These are phyloP conservation scores for Enteromius paludinosus DNA, from an alignment of 2,797 vertebrate genomes.

Conservation along the genomic window DNA sequence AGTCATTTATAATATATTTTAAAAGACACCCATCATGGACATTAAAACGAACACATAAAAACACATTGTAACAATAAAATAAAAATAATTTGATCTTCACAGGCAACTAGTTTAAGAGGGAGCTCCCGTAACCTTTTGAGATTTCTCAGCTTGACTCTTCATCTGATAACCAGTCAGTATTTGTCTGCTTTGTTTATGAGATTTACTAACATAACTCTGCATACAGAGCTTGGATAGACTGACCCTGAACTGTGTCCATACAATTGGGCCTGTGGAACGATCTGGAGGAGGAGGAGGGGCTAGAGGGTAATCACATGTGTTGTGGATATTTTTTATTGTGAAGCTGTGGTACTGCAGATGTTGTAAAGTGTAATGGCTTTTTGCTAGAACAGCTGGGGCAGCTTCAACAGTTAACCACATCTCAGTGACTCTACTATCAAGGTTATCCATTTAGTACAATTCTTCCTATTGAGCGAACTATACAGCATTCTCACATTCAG, in stretches of 20 bases:
- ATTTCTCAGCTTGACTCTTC: constrained; percentile 67
- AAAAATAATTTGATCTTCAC: constrained; percentile 52
- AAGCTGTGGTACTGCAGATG: constrained; percentile 68
- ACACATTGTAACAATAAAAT: neutral
- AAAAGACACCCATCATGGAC: neutral
- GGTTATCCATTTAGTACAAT: constrained; percentile 68
- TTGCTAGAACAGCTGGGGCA: constrained; percentile 78
- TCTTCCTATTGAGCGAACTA: constrained; percentile 60
- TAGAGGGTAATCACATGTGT: constrained; percentile 76
- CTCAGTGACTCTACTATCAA: constrained; percentile 67
- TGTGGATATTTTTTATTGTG: constrained; percentile 76
- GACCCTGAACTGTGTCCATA: constrained; percentile 69
- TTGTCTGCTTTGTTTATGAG: constrained; percentile 39
- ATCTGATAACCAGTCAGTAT: constrained; percentile 33
- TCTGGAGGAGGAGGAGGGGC: constrained; percentile 57
- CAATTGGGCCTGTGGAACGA: constrained; percentile 47
- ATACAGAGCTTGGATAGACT: constrained; percentile 56
- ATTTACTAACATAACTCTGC: constrained; percentile 34
- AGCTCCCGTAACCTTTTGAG: constrained; percentile 59
- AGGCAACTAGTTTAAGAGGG: constrained; percentile 9
- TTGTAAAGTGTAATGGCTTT: constrained; percentile 79
- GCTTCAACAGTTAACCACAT: constrained; percentile 73
- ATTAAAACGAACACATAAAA: neutral
- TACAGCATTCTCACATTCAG: neutral
- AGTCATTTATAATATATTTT: neutral